Conservation (phyloP, 2,113 vertebrate genomes). For the Epinephelus cyanopodus region DNA sequence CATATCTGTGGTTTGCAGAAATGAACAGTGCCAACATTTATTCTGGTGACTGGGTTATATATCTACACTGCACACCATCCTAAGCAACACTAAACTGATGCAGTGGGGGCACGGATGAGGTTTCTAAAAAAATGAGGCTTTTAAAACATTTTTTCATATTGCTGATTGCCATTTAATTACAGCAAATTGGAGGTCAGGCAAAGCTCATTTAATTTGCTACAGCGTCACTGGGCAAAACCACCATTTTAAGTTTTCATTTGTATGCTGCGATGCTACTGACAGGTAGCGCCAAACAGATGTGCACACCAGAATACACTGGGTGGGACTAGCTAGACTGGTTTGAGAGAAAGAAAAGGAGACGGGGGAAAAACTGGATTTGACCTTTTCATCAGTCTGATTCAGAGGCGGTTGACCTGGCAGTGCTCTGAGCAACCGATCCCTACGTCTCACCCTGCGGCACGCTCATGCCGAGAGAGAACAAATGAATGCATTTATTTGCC, state of each 20-base stretch:
- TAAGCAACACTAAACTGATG: not conserved
- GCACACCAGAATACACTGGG: not conserved
- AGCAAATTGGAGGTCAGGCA: not conserved
- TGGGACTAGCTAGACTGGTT: not conserved
- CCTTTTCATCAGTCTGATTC: conserved; percentile 56
- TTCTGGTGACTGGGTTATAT: too few species aligned
- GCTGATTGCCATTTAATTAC: not conserved
- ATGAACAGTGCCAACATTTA: too few species aligned
- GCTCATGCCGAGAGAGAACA: conserved; percentile 17
- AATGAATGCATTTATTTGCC: conserved; percentile 45
- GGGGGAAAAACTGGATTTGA: conserved; percentile 15
- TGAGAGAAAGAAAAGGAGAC: not conserved
- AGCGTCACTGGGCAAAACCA: not conserved
- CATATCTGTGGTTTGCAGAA: too few species aligned
- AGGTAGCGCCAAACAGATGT: not conserved
- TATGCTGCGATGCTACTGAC: not conserved
- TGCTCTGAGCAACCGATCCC: conserved; percentile 17
- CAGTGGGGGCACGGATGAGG: not conserved
- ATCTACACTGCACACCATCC: not conserved
- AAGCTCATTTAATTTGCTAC: not conserved
- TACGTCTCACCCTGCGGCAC: conserved; percentile 4
- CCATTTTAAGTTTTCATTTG: not conserved
- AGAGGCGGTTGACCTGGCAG: conserved; percentile 47
- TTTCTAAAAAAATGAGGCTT: not conserved
- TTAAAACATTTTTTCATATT: not conserved